Evolutionary conservation across 1,140 invertebrate species (phyloP), one percentile per base, ranked within the genome.

Genomic region (Drosophila takahashii): DNA sequence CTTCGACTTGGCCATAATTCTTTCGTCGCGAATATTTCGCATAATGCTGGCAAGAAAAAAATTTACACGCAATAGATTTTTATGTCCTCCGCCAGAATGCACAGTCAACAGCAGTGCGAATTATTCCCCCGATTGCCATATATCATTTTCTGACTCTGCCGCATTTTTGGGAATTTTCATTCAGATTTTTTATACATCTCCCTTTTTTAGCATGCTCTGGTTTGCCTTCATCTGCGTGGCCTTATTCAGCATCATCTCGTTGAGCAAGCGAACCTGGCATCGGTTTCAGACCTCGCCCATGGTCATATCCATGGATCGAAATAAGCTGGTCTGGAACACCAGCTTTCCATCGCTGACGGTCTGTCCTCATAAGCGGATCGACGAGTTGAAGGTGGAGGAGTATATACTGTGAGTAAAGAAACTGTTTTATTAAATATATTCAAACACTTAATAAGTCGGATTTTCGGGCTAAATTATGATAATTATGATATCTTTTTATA

Each of bases 231-330:
- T 94, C 26, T 90, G 75, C 50, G 64, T 91, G 32, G 93, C 92
- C 0, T 54, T 93, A 4, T 93, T 92, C 64, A 93, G 92, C 53
- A 92, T 93, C 34, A 79, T 91, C 2, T 93, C 93, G 52, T 79
- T 95, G 16, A 95, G 94, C 52, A 83, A 92, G 22, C 92, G 93
- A 6, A 95, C 95, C 3, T 95, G 95, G 94, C 75, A 92, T 4
- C 93, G 95, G n/a, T 96, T 95, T 74, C 93, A 94, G 78, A 94
- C 94, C 26, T 95, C 95, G 13, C 95, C 95, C 0, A 95, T 95
- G 16, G 95, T 96, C 5, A 94, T 96, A 34, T 95, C 95, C 2
- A 95, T 96, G 94, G 95, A 96, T 91, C 92, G 95, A 0, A 95
- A 96, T 79, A 94, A 95, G 90, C 94, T 94, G 71, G 93, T 94